phyloP scores from a whole-genome alignment of 2,797 vertebrate species.

The Discoglossus pictus region DNA sequence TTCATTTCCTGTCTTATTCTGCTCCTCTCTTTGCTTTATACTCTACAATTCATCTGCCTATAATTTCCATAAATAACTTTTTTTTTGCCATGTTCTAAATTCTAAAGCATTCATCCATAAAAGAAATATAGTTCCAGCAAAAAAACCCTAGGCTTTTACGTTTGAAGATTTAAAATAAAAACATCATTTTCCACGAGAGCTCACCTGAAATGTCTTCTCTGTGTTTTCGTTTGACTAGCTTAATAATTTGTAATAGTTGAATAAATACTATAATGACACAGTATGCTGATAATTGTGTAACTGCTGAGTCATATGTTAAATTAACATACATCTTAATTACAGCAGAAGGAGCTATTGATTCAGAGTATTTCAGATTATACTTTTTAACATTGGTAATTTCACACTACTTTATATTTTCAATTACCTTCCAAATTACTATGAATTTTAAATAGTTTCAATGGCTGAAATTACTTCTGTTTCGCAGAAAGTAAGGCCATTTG shows the following conservation, averaged over 20 bases:
- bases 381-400: conserved; percentile 49
- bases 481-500: conserved; percentile 49
- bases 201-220: conserved; percentile 31
- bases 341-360: conserved; percentile 51
- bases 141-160: too few relatives aligned
- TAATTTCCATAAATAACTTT: too few relatives aligned
- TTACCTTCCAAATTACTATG: conserved; percentile 51
- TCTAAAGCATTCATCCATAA: too few relatives aligned
- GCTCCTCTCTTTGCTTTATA: too few relatives aligned
- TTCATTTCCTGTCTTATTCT: too few relatives aligned
- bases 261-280: conserved; percentile 45
- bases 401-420: conserved; percentile 49
- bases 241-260: conserved; percentile 48
- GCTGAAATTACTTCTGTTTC: conserved; percentile 51
- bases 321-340: conserved; percentile 52
- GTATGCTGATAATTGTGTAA: conserved; percentile 44
- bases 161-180: conserved; percentile 28
- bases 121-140: too few relatives aligned
- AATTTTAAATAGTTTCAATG: conserved; percentile 48
- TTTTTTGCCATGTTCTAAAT: too few relatives aligned
- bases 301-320: conserved; percentile 50
- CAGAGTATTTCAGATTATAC: conserved; percentile 46
- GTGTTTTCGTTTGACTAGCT: conserved; percentile 35
- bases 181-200: conserved; percentile 17
- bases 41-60: too few relatives aligned